These are phyloP conservation scores for Furnarius figulus DNA, from an alignment of 2,113 vertebrate species.

Conservation along the genomic window DNA sequence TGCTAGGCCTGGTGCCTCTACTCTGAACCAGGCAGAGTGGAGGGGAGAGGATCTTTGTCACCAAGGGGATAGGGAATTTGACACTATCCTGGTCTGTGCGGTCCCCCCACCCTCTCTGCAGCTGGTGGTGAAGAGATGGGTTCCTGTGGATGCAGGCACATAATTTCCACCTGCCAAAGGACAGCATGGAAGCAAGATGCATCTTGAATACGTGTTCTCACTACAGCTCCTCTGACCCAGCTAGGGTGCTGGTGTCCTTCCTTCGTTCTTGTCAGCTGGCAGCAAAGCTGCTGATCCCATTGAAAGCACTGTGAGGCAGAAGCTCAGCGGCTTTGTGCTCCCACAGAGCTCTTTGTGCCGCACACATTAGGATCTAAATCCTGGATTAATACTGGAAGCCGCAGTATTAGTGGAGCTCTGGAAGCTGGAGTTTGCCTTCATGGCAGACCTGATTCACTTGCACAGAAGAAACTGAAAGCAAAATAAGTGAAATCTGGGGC, in stretches of 20 bases:
- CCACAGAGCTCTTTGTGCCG: background rate
- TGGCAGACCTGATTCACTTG: background rate
- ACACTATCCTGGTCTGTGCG: fast-evolving
- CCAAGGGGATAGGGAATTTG: background rate
- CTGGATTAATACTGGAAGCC: constrained; percentile 61
- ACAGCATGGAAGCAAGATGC: background rate
- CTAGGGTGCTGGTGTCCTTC: constrained; percentile 29
- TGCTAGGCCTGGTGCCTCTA: background rate
- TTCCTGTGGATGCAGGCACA: background rate
- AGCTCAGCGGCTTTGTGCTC: constrained; percentile 43
- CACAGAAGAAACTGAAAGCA: background rate
- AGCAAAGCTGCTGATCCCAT: constrained; percentile 32
- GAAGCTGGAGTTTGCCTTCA: background rate
- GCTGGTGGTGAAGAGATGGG: background rate
- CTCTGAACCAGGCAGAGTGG: background rate
- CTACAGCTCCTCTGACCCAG: background rate
- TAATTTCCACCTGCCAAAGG: background rate
- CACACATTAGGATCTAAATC: constrained; percentile 56
- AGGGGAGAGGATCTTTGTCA: background rate
- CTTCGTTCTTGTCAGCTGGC: constrained; percentile 31
- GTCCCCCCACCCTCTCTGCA: background rate
- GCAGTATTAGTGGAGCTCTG: constrained; percentile 18
- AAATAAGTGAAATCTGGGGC: background rate
- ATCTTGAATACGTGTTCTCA: background rate
- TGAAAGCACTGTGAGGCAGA: background rate